Conservation (phyloP, 2,888 invertebrate species). For the Trilocha varians region DNA sequence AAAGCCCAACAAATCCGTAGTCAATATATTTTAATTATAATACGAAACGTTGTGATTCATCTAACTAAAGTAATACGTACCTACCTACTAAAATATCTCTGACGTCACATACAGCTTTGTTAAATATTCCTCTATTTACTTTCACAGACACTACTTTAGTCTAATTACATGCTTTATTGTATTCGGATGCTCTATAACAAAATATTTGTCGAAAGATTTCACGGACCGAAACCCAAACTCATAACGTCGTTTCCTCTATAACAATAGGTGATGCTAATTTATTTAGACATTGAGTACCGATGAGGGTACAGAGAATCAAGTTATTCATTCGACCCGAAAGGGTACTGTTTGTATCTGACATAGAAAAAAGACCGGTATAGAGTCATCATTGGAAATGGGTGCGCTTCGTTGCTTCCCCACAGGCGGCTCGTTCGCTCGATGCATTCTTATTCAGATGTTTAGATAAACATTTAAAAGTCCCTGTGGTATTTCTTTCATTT, state of each 20-base stretch:
- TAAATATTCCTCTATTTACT: background rate
- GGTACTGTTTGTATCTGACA: slow-evolving; percentile 64
- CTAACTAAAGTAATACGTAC: too few species aligned
- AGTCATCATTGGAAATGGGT: slow-evolving; percentile 51
- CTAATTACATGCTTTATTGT: slow-evolving; percentile 2
- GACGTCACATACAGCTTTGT: background rate
- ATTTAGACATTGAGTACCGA: slow-evolving; percentile 50
- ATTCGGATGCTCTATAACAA: slow-evolving; percentile 11
- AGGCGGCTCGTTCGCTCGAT: slow-evolving; percentile 38
- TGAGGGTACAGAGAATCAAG: slow-evolving; percentile 61
- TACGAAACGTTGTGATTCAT: too few species aligned
- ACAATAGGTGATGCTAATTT: slow-evolving; percentile 57
- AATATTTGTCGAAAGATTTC: slow-evolving; percentile 37
- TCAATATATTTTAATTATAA: too few species aligned
- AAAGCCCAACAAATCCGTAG: too few species aligned
- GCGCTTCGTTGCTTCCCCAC: slow-evolving; percentile 55
- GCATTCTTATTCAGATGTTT: slow-evolving; percentile 63
- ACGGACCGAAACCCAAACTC: slow-evolving; percentile 39
- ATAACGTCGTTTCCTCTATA: slow-evolving; percentile 34
- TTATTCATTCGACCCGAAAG: slow-evolving; percentile 67
- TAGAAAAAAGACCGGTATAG: slow-evolving; percentile 54
- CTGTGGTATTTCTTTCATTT: slow-evolving; percentile 32
- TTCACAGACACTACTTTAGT: background rate
- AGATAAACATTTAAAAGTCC: slow-evolving; percentile 66
- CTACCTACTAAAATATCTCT: too few species aligned